Base-by-base conservation (phyloP, 2,797 vertebrate species). In the Octomys mimax region DNA sequence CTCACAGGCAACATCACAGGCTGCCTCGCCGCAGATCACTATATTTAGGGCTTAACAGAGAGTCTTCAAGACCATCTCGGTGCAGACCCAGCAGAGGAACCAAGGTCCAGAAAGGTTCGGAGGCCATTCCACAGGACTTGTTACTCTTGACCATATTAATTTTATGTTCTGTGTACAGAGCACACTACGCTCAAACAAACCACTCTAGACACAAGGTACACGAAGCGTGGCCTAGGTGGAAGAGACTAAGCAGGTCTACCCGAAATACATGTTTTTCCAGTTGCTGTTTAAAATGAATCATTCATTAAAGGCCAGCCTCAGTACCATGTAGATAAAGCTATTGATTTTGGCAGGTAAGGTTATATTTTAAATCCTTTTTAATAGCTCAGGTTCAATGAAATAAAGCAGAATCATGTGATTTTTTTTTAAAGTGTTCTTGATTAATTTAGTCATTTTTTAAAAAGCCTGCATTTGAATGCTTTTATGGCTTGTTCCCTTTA, bases 311-410 rank as follows among this genome's bases (percentile, higher is more conserved):
- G 33, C 86, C 49, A 22, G 62, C 31, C 19, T 85, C 33, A 46
- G 49, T 92, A 66, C 79, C 89, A 1, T 68, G 52, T 13, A 82
- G 49, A 75, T 71, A 54, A 68, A 89, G 70, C 64, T 88, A 46
- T 68, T 92, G 71, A 86, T 94, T 79, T 84, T 39, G 79, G 59
- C n/a, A 22, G 82, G 18, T 59, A 73, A 46, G 42, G 36, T 46
- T 62, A 28, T 81, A 33, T 87, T 93, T 91, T 24, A 95, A 86
- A 81, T 89, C 79, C 73, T 92, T 79, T 93, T 94, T 91, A 68
- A 92, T 46, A 94, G 86, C 42, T 57, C 6, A 33, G 52, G 59
- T 85, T 95, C 87, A 71, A 0, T 14, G 42, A 93, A 57, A 75
- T 59, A 89, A 96, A 91, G 73, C 42, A 57, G 85, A 87, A 79